phyloP scores from a whole-genome alignment of 2,797 vertebrate species.

The Mionectes olivaceus region DNA sequence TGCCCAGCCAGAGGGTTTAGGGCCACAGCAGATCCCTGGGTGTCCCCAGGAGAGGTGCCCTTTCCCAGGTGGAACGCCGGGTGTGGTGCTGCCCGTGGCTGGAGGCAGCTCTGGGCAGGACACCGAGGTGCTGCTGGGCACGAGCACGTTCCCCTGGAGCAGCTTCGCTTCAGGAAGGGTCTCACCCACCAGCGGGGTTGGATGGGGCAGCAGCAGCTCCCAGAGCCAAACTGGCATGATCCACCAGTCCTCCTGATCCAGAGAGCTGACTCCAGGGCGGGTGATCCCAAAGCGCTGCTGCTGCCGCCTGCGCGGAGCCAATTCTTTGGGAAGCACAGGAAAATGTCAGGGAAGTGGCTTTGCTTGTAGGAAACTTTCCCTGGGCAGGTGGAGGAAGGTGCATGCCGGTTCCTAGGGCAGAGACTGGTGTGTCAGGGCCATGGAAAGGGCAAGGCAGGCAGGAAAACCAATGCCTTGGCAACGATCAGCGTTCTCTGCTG shows the following conservation, averaged over 20 bases:
- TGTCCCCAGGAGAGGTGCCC: neutral
- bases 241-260: neutral
- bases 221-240: neutral
- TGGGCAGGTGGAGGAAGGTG: neutral
- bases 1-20: neutral
- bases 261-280: accelerated
- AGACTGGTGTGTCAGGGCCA: neutral
- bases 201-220: neutral
- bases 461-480: neutral
- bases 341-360: neutral
- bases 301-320: accelerated
- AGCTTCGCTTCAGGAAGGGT: neutral
- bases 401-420: accelerated
- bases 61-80: accelerated
- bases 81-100: accelerated
- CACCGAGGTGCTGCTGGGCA: accelerated
- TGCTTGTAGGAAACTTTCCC: neutral
- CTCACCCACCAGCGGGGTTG: neutral
- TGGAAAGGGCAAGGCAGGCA: neutral
- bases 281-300: neutral
- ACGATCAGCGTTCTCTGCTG: neutral
- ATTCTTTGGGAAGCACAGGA: accelerated
- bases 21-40: neutral
- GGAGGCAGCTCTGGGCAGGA: neutral
- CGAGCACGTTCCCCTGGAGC: accelerated